Evolutionary conservation across 2,888 invertebrate species (phyloP), one percentile per base, ranked within the genome.

Genomic region (Tridacna gigas): DNA sequence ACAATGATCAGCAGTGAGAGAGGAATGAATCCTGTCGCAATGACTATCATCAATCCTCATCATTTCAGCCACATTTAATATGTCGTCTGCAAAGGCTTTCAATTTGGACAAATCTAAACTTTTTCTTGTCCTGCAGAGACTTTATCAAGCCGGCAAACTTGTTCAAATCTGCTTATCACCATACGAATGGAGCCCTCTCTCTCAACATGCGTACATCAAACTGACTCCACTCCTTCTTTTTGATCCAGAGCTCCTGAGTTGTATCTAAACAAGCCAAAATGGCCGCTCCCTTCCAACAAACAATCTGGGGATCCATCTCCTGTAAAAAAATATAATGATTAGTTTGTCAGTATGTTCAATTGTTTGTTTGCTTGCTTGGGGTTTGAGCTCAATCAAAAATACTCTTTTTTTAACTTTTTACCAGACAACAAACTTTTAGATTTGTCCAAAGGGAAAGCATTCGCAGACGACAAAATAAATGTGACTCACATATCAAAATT

Each of bases 211-310:
- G 96, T 0, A 98, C 96, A 0, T 98, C 98, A 94, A 96, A 96
- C 89, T 97, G 97, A 89, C 96, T 96, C 98, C 98, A 99, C 95
- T 99, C 98, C 48, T 95, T 95, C 82, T 97, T 96, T 79, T 96
- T 96, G 65, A 99, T 98, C 98, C 99, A 99, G 13, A 99, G 95
- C 93, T 99, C 99, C 86, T 97, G 97, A 0, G 98, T 97, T 0
- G 98, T 98, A 94, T 99, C 99, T 82, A 99, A 95, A 91, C 98
- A 98, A 0, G 98, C 97, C 96, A 99, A 96, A 15, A 99, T 97
- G 0, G 98, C 97, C 0, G 98, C 98, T 0, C 99, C 99, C 94
- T 98, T 98, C 99, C 99, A 99, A 0, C 92, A 91, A 0, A 97
- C 97, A 95, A 97, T 97, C 0, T 97, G 97, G 0, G 98, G 97